Evolutionary conservation across 1,140 invertebrate species (phyloP).

Genomic region (Platyscapa corneri): DNA sequence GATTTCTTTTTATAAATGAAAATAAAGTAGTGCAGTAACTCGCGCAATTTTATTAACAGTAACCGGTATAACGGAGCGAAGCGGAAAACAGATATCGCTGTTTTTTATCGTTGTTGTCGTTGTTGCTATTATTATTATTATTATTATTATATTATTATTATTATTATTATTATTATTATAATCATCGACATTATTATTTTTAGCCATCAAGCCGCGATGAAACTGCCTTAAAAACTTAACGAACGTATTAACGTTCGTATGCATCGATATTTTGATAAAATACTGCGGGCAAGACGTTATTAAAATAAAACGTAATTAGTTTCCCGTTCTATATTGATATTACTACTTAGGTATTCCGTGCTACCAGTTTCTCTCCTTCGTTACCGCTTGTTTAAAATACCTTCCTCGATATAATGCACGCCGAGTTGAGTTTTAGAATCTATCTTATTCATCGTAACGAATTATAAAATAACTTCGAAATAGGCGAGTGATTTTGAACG

Average conservation of each 20-base stretch:
- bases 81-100: too few relatives aligned
- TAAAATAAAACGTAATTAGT: neutral
- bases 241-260: neutral
- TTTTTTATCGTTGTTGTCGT: too few relatives aligned
- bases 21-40: neutral
- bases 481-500: neutral
- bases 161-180: too few relatives aligned
- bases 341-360: neutral
- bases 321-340: neutral
- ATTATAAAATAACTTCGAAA: neutral
- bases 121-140: too few relatives aligned
- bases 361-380: neutral
- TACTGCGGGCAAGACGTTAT: neutral
- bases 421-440: neutral
- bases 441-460: neutral
- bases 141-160: too few relatives aligned
- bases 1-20: neutral
- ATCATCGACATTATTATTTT: too few relatives aligned
- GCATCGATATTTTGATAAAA: neutral
- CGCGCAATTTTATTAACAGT: neutral
- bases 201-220: neutral
- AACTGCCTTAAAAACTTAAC: neutral
- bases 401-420: neutral
- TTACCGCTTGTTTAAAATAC: too few relatives aligned
- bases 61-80: neutral